Evolutionary conservation across 2,113 vertebrate genomes (phyloP).

Genomic region (Heptranchias perlo): DNA sequence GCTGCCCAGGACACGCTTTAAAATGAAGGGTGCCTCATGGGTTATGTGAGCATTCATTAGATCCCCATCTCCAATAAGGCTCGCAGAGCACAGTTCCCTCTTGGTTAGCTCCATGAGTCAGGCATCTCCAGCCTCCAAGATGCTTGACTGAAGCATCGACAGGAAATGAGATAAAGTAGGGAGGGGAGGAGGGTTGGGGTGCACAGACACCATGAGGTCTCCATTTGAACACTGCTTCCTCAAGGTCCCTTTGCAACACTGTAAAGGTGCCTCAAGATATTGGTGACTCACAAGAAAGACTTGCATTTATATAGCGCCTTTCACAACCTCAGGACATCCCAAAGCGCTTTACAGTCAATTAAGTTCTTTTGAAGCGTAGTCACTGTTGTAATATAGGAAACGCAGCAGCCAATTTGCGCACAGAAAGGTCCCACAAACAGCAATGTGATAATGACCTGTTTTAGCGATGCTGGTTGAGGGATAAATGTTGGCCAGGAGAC

Average conservation of each 20-base stretch:
- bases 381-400: no score
- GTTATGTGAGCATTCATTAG: neutral
- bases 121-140: no score
- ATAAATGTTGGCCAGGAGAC: no score
- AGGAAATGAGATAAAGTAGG: neutral
- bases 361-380: no score
- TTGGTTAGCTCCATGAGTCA: neutral
- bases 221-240: neutral
- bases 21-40: neutral
- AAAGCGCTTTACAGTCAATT: no score
- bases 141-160: neutral
- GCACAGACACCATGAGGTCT: neutral
- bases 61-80: neutral
- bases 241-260: neutral
- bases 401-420: no score
- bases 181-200: neutral
- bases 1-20: neutral
- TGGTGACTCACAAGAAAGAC: neutral
- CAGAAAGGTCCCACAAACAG: no score
- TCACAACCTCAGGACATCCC: no score
- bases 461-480: no score
- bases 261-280: neutral
- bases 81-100: neutral
- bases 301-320: no score
- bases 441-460: no score